A percentile compares a stretch with the other conserved stretches of the same genome.
Conservation (phyloP, 1,140 invertebrate species). For the Spodoptera frugiperda region DNA sequence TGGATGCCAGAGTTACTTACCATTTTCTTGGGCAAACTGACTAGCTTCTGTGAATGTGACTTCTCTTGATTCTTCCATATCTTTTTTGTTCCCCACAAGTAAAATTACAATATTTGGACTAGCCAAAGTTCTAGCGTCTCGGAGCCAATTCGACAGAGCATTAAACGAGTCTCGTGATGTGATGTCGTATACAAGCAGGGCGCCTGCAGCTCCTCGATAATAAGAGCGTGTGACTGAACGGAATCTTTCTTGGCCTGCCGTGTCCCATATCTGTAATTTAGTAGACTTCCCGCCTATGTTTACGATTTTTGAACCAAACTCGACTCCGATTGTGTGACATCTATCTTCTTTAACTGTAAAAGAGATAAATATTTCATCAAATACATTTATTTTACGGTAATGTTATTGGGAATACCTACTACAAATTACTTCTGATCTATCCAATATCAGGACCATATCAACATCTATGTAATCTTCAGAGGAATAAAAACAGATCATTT, state of each 20-base stretch:
- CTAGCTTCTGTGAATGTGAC: constrained; percentile 94
- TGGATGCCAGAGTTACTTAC: constrained; percentile 74
- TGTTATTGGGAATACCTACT: too few relatives aligned
- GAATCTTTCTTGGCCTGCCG: constrained; percentile 86
- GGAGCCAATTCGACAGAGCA: constrained; percentile 92
- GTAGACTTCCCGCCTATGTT: constrained; percentile 94
- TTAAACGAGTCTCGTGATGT: constrained; percentile 94
- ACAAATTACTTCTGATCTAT: too few relatives aligned
- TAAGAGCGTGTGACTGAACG: constrained; percentile 93
- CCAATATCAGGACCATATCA: too few relatives aligned
- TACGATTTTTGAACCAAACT: constrained; percentile 95
- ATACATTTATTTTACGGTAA: neutral
- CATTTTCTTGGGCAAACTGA: constrained; percentile 93
- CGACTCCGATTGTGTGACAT: constrained; percentile 94
- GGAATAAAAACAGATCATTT: too few relatives aligned
- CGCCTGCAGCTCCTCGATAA: constrained; percentile 93
- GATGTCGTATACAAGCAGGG: constrained; percentile 93
- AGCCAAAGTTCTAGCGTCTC: constrained; percentile 94
- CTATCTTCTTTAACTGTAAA: constrained; percentile 91
- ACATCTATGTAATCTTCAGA: too few relatives aligned
- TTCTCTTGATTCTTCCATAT: constrained; percentile 92
- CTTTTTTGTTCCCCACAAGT: constrained; percentile 94
- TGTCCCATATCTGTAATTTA: constrained; percentile 95
- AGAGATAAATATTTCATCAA: neutral
- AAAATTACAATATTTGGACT: constrained; percentile 95